phyloP scores from a whole-genome alignment of 2,113 vertebrate genomes.

The Platanista minor region DNA sequence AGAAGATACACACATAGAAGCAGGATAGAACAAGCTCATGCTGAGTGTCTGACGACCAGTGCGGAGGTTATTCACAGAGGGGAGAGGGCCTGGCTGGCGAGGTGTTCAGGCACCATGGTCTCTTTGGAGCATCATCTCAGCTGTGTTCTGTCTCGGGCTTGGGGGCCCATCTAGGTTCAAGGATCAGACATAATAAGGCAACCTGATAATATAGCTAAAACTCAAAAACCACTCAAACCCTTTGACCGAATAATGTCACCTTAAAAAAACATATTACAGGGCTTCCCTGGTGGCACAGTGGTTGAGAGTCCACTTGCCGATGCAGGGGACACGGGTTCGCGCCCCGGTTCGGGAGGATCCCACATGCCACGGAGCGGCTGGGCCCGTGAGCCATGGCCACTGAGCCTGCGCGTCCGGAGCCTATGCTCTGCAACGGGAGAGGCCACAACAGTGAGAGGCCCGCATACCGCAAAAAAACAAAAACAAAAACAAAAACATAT shows the following conservation, averaged over 20 bases:
- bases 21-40: neutral
- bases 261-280: neutral
- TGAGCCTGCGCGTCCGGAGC: too few species aligned
- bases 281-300: too few species aligned
- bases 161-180: neutral
- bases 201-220: neutral
- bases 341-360: too few species aligned
- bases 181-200: neutral
- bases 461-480: too few species aligned
- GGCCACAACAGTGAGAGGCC: too few species aligned
- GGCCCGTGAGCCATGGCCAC: too few species aligned
- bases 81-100: neutral
- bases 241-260: neutral
- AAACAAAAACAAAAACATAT: too few species aligned
- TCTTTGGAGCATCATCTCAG: neutral
- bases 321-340: too few species aligned
- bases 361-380: too few species aligned
- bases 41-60: neutral
- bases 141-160: neutral
- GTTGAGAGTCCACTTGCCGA: too few species aligned
- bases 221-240: neutral
- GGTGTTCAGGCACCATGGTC: neutral
- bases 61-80: neutral
- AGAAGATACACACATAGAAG: neutral
- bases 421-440: too few species aligned